phyloP scores from a whole-genome alignment of 2,888 invertebrate species.

The Rhimphoctona megacephalus region DNA sequence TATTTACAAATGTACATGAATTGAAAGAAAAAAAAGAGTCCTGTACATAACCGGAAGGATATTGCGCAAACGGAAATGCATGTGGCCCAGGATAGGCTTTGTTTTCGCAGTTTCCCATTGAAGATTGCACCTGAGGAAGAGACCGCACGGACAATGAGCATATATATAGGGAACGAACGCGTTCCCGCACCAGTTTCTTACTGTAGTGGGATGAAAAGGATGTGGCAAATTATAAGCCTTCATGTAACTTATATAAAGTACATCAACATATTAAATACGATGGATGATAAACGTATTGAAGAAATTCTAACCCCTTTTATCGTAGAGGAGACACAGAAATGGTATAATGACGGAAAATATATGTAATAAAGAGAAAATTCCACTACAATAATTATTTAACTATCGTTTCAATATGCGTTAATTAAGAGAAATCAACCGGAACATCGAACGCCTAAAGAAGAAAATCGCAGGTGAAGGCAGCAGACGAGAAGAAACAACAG shows the following conservation, averaged over 20 bases:
- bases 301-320: background rate
- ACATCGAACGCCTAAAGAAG: too few relatives aligned
- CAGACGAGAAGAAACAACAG: too few relatives aligned
- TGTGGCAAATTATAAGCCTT: slow-evolving; percentile 75
- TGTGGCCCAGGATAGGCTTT: slow-evolving; percentile 73
- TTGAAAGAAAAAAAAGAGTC: slow-evolving; percentile 13
- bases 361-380: background rate
- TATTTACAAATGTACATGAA: background rate
- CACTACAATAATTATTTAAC: background rate
- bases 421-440: too few relatives aligned
- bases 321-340: background rate
- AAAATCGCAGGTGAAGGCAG: too few relatives aligned
- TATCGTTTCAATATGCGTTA: background rate
- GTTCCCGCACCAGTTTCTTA: slow-evolving; percentile 52
- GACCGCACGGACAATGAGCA: slow-evolving; percentile 69
- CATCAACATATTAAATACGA: background rate
- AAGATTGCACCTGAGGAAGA: slow-evolving; percentile 79
- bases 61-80: slow-evolving; percentile 83
- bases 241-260: slow-evolving; percentile 17
- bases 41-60: slow-evolving; percentile 81
- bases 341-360: background rate
- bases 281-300: background rate
- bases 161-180: slow-evolving; percentile 42
- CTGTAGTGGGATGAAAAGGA: slow-evolving; percentile 77
- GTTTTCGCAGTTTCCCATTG: slow-evolving; percentile 77